These are phyloP conservation scores for Caenorhabditis brenneri DNA, from an alignment of 1,140 invertebrate species.

Conservation along the genomic window DNA sequence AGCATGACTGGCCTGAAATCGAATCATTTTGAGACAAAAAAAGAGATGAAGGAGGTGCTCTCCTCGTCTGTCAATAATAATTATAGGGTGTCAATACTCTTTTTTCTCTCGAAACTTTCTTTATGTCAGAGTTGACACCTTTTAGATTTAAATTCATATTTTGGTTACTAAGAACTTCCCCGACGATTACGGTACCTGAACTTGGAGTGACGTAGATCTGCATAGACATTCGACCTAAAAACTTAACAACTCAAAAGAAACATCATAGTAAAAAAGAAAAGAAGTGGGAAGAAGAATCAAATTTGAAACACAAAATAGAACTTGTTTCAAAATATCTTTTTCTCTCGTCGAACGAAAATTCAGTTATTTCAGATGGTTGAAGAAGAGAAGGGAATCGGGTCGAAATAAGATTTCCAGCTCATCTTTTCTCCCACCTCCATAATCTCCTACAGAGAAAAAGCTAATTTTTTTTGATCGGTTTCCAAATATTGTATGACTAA, in stretches of 20 bases:
- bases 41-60: background rate
- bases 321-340: no score
- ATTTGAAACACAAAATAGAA: background rate
- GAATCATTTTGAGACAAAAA: conserved; percentile 21
- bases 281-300: background rate
- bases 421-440: background rate
- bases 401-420: background rate
- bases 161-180: no score
- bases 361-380: no score
- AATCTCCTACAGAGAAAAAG: background rate
- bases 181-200: background rate
- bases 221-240: conserved; percentile 13
- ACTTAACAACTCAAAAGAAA: background rate
- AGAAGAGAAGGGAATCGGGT: background rate
- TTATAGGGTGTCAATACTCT: background rate
- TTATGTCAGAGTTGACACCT: background rate
- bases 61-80: conserved; percentile 16
- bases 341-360: no score
- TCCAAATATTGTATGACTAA: background rate
- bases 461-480: background rate
- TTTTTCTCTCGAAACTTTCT: background rate
- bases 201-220: conserved; percentile 11
- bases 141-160: background rate
- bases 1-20: conserved; percentile 26
- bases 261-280: background rate